These are phyloP conservation scores for Mobula birostris DNA, from an alignment of 2,113 vertebrate genomes.

Conservation along the genomic window DNA sequence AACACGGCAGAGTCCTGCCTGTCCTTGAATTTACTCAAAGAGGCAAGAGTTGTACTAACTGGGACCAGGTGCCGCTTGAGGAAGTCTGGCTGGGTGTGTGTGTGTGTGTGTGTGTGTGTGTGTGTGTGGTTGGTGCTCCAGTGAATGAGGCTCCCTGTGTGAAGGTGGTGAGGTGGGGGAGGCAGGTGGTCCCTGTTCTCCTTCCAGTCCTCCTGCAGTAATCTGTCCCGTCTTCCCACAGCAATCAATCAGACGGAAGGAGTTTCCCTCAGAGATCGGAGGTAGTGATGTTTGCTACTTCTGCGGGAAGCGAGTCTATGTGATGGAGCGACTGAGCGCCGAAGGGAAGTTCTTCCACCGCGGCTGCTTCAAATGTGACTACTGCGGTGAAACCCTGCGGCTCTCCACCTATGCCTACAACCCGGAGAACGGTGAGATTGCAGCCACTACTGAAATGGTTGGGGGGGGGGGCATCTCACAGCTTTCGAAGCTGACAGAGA, in stretches of 20 bases:
- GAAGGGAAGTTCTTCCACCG: constrained; percentile 98
- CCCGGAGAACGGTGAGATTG: constrained; percentile 73
- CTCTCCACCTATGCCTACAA: constrained; percentile 89
- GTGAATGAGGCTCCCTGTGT: too few relatives aligned
- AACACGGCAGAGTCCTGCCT: too few relatives aligned
- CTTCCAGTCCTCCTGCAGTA: neutral
- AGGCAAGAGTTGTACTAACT: too few relatives aligned
- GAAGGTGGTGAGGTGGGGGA: neutral
- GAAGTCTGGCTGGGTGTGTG: too few relatives aligned
- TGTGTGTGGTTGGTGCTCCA: too few relatives aligned
- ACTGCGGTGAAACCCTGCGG: constrained; percentile 83
- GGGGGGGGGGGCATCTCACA: too few relatives aligned
- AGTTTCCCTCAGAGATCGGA: constrained; percentile 89
- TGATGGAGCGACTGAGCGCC: constrained; percentile 92
- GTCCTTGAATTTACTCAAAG: too few relatives aligned
- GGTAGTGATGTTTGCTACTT: constrained; percentile 96
- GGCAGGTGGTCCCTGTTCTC: neutral
- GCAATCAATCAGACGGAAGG: constrained; percentile 88
- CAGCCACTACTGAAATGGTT: neutral
- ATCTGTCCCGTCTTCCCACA: constrained; percentile 45
- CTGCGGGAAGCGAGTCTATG: constrained; percentile 86
- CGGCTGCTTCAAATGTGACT: constrained; percentile 94
- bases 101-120: too few relatives aligned
- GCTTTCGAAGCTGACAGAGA: too few relatives aligned
- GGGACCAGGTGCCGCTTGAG: too few relatives aligned